Percentiles rank a stretch among this genome's conserved stretches.
phyloP scores from a whole-genome alignment of 1,140 invertebrate genomes.

The Sitobion miscanthi region DNA sequence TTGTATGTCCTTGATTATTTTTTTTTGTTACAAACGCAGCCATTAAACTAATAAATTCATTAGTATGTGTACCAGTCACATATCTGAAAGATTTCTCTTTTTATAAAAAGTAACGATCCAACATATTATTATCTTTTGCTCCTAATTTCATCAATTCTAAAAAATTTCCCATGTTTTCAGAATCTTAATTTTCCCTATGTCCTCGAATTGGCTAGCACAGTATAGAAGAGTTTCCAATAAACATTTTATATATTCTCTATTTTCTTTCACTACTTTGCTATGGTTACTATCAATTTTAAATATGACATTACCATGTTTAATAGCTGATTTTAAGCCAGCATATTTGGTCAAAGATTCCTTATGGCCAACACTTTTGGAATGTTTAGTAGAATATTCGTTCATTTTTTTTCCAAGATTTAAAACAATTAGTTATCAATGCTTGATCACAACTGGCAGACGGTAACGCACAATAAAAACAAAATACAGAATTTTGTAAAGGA shows the following conservation, averaged over 20 bases:
- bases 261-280: neutral
- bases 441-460: neutral
- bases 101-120: neutral
- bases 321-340: neutral
- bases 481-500: too few species aligned
- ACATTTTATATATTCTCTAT: neutral
- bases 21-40: neutral
- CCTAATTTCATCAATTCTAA: neutral
- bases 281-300: neutral
- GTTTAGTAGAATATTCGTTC: too few species aligned
- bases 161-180: constrained; percentile 8
- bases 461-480: too few species aligned
- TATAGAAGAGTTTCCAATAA: neutral
- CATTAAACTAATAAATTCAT: neutral
- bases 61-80: too few species aligned
- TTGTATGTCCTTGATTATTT: neutral
- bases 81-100: too few species aligned
- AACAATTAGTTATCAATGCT: neutral
- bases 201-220: constrained; percentile 17
- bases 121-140: neutral
- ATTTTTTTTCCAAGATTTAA: neutral
- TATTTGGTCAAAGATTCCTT: neutral
- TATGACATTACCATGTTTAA: neutral
- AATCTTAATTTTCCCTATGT: neutral
- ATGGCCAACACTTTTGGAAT: neutral